Evolutionary conservation across 2,797 vertebrate genomes (phyloP).

Genomic region (Chromobotia macracanthus): DNA sequence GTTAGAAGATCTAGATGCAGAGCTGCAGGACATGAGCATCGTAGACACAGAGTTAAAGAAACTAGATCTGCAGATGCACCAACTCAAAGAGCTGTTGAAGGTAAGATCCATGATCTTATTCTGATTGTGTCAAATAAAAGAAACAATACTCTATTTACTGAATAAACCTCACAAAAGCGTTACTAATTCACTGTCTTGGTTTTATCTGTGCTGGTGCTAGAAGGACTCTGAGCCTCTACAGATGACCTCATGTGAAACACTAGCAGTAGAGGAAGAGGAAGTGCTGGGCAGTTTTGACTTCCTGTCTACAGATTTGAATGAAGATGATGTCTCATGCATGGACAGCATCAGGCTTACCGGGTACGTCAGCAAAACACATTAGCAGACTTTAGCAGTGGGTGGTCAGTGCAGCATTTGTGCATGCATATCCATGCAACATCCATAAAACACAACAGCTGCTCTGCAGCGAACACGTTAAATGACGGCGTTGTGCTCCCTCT

Average conservation of each 20-base stretch:
- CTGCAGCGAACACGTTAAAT: background rate
- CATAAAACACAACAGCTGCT: too few relatives aligned
- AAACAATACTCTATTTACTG: too few relatives aligned
- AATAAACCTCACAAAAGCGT: background rate
- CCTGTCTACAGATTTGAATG: slow-evolving; percentile 82
- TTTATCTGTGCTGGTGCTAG: slow-evolving; percentile 56
- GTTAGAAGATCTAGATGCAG: slow-evolving; percentile 77
- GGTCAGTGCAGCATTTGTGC: too few relatives aligned
- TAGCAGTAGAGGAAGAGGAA: slow-evolving; percentile 88
- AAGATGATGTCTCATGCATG: slow-evolving; percentile 78
- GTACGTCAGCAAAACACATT: slow-evolving; percentile 66
- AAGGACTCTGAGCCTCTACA: slow-evolving; percentile 72
- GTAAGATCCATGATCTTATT: slow-evolving; percentile 62
- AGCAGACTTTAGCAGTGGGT: too few relatives aligned
- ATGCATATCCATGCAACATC: too few relatives aligned
- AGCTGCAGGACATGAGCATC: slow-evolving; percentile 60
- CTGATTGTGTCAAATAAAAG: too few relatives aligned
- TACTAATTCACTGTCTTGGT: background rate
- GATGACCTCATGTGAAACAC: slow-evolving; percentile 81
- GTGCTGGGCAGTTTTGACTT: slow-evolving; percentile 93
- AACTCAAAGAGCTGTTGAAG: slow-evolving; percentile 83
- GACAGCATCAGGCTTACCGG: slow-evolving; percentile 80
- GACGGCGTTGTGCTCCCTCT: too few relatives aligned
- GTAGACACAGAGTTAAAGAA: slow-evolving; percentile 71
- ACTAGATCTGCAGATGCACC: slow-evolving; percentile 78